Conservation (phyloP, 2,113 vertebrate species). For the Callorhinus ursinus region DNA sequence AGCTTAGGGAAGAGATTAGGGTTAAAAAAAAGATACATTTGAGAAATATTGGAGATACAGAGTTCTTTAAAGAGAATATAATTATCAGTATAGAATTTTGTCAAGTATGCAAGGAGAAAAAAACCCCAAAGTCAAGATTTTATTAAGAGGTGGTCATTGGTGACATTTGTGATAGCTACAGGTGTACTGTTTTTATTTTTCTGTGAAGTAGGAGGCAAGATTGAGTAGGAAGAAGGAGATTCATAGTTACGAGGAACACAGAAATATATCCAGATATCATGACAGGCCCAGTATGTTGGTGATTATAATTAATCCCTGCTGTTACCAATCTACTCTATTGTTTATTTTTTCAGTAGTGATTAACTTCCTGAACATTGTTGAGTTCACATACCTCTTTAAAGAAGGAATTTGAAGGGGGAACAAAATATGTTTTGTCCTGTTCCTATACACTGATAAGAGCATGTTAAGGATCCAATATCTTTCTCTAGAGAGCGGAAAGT, state of each 20-base stretch:
- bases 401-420: background rate
- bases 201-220: background rate
- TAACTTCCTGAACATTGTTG: background rate
- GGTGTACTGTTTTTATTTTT: background rate
- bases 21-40: background rate
- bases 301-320: background rate
- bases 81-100: background rate
- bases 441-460: background rate
- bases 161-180: background rate
- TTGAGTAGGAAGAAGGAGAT: background rate
- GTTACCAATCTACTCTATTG: background rate
- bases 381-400: background rate
- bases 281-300: background rate
- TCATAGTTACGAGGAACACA: background rate
- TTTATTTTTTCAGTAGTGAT: background rate
- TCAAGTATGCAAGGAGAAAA: background rate
- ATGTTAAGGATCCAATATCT: background rate
- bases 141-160: background rate
- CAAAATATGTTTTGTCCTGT: background rate
- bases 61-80: background rate
- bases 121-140: background rate
- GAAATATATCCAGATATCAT: background rate
- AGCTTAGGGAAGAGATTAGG: background rate
- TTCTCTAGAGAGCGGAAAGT: background rate
- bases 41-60: background rate